Evolutionary conservation across 1,140 invertebrate species (phyloP).

Genomic region (Ceratitis capitata): DNA sequence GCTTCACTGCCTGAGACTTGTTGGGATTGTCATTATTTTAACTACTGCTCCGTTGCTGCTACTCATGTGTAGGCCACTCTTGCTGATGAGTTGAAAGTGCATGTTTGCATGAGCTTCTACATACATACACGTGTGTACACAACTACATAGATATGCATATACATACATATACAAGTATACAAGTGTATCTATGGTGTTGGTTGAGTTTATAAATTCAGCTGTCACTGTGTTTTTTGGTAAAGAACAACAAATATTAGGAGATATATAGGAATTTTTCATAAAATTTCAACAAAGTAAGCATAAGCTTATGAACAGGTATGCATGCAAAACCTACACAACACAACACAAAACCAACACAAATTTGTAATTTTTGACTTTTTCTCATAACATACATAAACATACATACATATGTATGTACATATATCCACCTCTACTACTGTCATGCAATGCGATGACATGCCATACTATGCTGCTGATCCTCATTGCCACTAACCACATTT

Average conservation of each 20-base stretch:
- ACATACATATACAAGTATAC: background rate
- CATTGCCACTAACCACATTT: background rate
- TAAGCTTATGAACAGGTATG: background rate
- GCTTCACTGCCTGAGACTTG: background rate
- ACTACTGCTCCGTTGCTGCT: background rate
- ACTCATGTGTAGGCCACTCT: background rate
- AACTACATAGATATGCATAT: background rate
- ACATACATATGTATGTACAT: background rate
- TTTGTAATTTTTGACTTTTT: conserved; percentile 32
- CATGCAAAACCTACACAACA: background rate
- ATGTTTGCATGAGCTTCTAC: background rate
- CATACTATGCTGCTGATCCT: too few relatives aligned
- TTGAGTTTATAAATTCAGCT: conserved; percentile 28
- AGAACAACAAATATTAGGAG: background rate
- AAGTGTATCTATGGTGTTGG: background rate
- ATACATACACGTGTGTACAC: background rate
- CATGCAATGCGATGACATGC: too few relatives aligned
- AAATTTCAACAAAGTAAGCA: background rate
- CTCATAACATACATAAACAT: too few relatives aligned
- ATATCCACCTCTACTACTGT: background rate
- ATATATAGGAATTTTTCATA: background rate
- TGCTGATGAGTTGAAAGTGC: conserved; percentile 6
- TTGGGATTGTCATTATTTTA: background rate
- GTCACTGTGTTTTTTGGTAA: conserved; percentile 11
- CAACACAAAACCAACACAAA: background rate